Conservation (phyloP, 2,888 invertebrate species). For the Serrognathus titanus region DNA sequence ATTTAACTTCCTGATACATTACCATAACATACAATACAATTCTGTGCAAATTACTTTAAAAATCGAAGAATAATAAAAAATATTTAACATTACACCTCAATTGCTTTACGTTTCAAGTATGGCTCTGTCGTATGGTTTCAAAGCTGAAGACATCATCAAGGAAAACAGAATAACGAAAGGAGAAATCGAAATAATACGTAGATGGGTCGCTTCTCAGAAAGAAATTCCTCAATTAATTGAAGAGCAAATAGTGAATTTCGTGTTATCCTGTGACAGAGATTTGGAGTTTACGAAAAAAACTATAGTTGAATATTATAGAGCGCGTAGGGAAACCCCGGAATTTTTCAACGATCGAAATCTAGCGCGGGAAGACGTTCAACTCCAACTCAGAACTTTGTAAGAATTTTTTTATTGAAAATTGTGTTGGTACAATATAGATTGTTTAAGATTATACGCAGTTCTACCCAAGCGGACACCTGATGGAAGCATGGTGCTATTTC, state of each 20-base stretch:
- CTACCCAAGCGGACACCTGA: conserved; percentile 58
- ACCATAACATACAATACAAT: too few relatives aligned
- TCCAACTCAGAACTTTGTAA: conserved; percentile 55
- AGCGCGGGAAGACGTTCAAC: conserved; percentile 43
- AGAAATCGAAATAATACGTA: conserved; percentile 35
- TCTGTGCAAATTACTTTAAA: too few relatives aligned
- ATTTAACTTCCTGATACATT: too few relatives aligned
- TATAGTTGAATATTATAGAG: conserved; percentile 60
- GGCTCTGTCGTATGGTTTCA: conserved; percentile 28
- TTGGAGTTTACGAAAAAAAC: conserved; percentile 61
- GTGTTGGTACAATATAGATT: background rate
- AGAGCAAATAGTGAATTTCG: conserved; percentile 63
- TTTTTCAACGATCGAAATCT: conserved; percentile 59
- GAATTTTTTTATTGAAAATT: conserved; percentile 34
- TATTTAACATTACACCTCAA: too few relatives aligned
- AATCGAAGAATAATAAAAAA: too few relatives aligned
- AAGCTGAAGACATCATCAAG: conserved; percentile 32
- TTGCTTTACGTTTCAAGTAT: conserved; percentile 2
- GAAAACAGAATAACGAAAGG: conserved; percentile 32
- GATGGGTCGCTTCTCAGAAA: conserved; percentile 31
- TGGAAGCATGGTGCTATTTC: conserved; percentile 60
- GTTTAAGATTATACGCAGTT: conserved; percentile 55
- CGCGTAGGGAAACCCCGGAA: conserved; percentile 59
- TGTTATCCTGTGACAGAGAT: conserved; percentile 63
- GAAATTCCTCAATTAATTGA: conserved; percentile 46